Base-by-base conservation (phyloP, 2,888 invertebrate genomes). In the Operophtera brumata region DNA sequence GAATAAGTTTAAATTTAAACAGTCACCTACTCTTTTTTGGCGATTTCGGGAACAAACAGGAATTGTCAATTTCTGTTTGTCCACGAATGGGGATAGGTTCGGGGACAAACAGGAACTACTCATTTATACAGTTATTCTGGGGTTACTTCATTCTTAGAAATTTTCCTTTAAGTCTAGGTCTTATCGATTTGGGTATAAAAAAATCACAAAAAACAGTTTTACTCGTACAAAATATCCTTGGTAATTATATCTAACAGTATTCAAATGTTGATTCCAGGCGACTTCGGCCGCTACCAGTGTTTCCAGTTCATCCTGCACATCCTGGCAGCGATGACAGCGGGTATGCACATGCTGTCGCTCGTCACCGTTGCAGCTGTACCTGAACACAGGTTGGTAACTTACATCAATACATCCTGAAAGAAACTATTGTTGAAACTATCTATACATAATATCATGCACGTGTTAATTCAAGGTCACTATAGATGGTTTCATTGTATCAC, bases 301-400 rank as follows among this genome's bases (percentile, higher is more conserved):
- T 93, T 93, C 82, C 96, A 96, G 80, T 96, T 95, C 77, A 85
- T 93, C 37, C 91, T 96, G 0, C 96, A 96, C 77, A 92, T 96
- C 47, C 78, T 96, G 39, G 93, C 95, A 7, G 96, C 94, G 0
- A 82, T 96, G 67, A 94, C 95, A 0, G 96, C 96, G 1, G 96
- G 96, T 9, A 85, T 95, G 72, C 96, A 96, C 76, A 96, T 96
- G 96, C 80, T 96, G 59, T 94, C 95, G 0, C 79, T 96, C 51
- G 93, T 95, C 8, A 96, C 95, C 0, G 95, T 96, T 0, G 95
- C 95, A 1, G 95, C 95, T 10, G 93, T 95, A 44, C 96, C 96
- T 1, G 93, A 94, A 36, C 94, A 96, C 83, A 86, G 91, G 89
- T 92, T 28, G 13, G 13, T 34, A 34, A 34, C 11, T 34, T 3